A percentile compares a stretch with the other conserved stretches of the same genome.
Conservation (phyloP, 2,113 vertebrate genomes). For the Hymenochirus boettgeri region DNA sequence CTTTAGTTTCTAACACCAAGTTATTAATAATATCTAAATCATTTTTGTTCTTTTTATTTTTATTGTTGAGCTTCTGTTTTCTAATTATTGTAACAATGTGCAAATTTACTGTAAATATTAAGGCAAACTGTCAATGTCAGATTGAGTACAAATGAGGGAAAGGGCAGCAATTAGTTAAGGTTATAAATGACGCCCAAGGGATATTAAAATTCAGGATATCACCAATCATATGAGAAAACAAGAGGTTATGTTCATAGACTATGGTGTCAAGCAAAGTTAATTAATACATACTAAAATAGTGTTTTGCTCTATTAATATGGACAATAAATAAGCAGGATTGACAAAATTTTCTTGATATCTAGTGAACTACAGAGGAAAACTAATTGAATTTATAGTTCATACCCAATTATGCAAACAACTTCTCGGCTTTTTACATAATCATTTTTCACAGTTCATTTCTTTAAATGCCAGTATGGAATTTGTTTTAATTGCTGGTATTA, state of each 20-base stretch:
- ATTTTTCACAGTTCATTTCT: conserved; percentile 42
- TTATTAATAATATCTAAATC: too few species aligned
- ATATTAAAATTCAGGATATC: conserved; percentile 74
- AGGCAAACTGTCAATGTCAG: conserved; percentile 58
- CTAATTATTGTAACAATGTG: conserved; percentile 50
- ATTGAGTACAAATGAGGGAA: conserved; percentile 63
- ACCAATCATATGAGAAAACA: conserved; percentile 70
- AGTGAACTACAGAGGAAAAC: conserved; percentile 54
- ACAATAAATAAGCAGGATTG: conserved; percentile 60
- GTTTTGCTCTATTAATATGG: conserved; percentile 66
- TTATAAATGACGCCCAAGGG: conserved; percentile 70
- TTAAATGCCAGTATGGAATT: conserved; percentile 35
- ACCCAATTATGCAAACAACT: conserved; percentile 50
- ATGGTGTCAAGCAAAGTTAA: conserved; percentile 70
- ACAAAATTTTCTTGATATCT: conserved; percentile 61
- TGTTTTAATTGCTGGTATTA: conserved; percentile 37
- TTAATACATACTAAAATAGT: conserved; percentile 75
- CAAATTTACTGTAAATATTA: conserved; percentile 58
- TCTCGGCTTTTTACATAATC: conserved; percentile 49
- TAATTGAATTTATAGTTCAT: conserved; percentile 64
- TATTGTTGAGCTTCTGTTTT: too few species aligned
- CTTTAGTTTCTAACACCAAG: too few species aligned
- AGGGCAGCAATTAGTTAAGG: conserved; percentile 69
- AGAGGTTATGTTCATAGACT: conserved; percentile 66
- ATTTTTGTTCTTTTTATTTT: too few species aligned